Base-by-base conservation (phyloP, 2,797 vertebrate genomes). In the Cephalopachus bancanus region DNA sequence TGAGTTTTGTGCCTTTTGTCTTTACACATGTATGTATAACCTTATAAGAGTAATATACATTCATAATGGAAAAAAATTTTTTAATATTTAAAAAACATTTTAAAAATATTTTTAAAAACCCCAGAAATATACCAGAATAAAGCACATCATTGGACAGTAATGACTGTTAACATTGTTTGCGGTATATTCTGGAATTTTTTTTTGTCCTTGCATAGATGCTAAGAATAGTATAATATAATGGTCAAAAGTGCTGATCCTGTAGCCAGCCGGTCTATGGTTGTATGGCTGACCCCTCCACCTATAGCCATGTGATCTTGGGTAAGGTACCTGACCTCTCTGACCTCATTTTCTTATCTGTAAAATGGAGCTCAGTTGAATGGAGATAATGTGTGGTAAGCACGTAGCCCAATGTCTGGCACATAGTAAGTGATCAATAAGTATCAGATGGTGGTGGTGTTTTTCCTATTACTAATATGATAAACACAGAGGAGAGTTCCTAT, bases 311-410 rank as follows among this genome's bases (percentile, higher is more conserved):
- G 72, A 91, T 33, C 20, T 59, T 91, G 92, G 1, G 9, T 76
- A 87, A 86, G 24, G 55, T 57, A 90, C 24, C 59, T 51, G 59
- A 49, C 60, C 81, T 78, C 53, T 26, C 10, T 83, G 64, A 71
- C 28, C 64, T 88, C 9, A 64, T 88, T 95, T 94, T 62, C n/a
- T 84, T 88, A 78, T 78, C 62, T 84, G 26, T 88, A 57, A 71
- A 55, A 30, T 79, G 84, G 14, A 24, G 59, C 84, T 83, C n/a
- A 20, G 17, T 26, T 81, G 49, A 93, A 53, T 62, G 59, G 86
- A 93, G 57, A 16, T 91, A 33, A 33, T 2, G 4, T 59, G 19
- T 71, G 51, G 19, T 83, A 69, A 60, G 60, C 30, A 69, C 28
- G 53, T 78, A 72, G 53, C 49, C 37, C 37, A 20, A 62, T 76